phyloP scores from a whole-genome alignment of 2,888 invertebrate genomes.

The Napeogenes inachia region DNA sequence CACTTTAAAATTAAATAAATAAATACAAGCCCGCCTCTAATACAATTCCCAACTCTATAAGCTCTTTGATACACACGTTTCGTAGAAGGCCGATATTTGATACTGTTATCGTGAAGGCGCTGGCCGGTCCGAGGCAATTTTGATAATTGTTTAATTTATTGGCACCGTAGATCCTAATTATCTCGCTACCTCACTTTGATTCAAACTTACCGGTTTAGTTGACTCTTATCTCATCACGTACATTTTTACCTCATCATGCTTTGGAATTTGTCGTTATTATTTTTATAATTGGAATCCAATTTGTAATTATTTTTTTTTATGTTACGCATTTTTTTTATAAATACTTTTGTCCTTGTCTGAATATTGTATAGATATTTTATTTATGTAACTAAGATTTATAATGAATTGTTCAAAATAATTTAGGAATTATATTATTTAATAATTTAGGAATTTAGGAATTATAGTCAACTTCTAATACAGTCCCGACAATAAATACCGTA shows the following conservation, averaged over 20 bases:
- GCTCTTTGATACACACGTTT: constrained; percentile 34
- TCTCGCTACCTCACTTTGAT: constrained; percentile 32
- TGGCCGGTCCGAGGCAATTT: constrained; percentile 32
- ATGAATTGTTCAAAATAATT: too few species aligned
- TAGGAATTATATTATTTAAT: not conserved
- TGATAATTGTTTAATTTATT: constrained; percentile 40
- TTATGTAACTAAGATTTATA: too few species aligned
- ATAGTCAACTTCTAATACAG: not conserved
- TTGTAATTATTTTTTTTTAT: constrained; percentile 3
- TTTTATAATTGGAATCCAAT: constrained; percentile 7
- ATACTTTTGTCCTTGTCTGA: too few species aligned
- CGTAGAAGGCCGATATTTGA: constrained; percentile 50
- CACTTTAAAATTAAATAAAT: not conserved
- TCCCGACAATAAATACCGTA: constrained; percentile 8
- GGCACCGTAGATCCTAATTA: constrained; percentile 31
- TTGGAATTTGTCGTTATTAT: not conserved
- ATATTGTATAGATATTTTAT: too few species aligned
- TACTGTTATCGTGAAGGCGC: constrained; percentile 33
- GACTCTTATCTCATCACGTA: constrained; percentile 5
- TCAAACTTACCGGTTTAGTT: not conserved
- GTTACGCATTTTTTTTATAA: too few species aligned
- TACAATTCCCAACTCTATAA: not conserved
- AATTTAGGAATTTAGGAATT: too few species aligned
- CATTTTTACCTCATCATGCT: not conserved
- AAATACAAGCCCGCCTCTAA: constrained; percentile 15